A percentile compares a stretch with the other conserved stretches of the same genome.
Evolutionary conservation across 92 coral and sea anemone genomes (phyloP).

Genomic region (Zoanthus gigantus): DNA sequence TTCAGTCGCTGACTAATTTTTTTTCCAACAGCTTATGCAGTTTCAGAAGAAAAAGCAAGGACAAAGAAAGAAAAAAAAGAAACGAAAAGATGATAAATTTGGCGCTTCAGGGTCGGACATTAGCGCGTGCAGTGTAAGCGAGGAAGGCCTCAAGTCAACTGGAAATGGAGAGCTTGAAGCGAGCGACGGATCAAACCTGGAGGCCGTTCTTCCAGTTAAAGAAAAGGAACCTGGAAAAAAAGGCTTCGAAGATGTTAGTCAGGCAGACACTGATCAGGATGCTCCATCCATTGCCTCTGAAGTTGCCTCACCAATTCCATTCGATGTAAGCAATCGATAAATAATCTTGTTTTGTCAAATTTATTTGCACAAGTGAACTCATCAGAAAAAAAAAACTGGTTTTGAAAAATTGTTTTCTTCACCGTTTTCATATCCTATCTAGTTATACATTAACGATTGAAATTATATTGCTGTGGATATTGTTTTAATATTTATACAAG

Average conservation of each 20-base stretch:
- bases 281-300: conserved; percentile 95
- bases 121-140: conserved; percentile 60
- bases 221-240: conserved; percentile 43
- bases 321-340: conserved; percentile 70
- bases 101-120: conserved; percentile 60
- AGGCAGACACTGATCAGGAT: conserved; percentile 94
- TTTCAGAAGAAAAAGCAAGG: conserved; percentile 91
- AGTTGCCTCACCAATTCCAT: conserved; percentile 83
- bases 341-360: not conserved
- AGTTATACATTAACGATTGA: not conserved
- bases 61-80: conserved; percentile 77
- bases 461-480: not conserved
- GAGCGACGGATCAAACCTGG: conserved; percentile 60
- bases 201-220: conserved; percentile 55
- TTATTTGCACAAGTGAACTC: not conserved
- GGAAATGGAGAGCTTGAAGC: conserved; percentile 51
- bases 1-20: not conserved
- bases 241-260: conserved; percentile 80
- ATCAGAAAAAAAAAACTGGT: not conserved
- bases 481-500: not conserved
- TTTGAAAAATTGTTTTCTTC: not conserved
- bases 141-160: conserved; percentile 44
- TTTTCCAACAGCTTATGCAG: conserved; percentile 65
- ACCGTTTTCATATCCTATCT: not conserved
- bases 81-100: conserved; percentile 56